Conservation (phyloP, 2,888 invertebrate genomes). For the Sturmia bella region DNA sequence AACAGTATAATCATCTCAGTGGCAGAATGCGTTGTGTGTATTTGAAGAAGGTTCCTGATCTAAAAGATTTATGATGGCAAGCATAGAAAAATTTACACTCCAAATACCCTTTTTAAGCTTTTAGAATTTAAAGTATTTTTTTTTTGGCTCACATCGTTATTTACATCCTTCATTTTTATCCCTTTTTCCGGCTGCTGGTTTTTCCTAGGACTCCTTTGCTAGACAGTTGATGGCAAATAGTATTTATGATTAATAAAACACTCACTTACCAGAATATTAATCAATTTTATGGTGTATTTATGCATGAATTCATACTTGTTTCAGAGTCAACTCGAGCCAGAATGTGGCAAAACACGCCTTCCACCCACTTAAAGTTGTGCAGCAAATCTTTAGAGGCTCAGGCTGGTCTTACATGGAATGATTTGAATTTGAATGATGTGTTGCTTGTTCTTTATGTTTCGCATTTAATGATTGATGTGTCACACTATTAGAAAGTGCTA, state of each 20-base stretch:
- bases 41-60: not conserved
- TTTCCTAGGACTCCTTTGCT: not conserved
- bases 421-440: too few relatives aligned
- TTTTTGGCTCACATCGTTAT: conserved; percentile 5
- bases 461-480: too few relatives aligned
- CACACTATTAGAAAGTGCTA: too few relatives aligned
- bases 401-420: too few relatives aligned
- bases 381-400: too few relatives aligned
- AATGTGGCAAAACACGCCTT: not conserved
- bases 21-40: not conserved
- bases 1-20: conserved; percentile 24
- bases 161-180: conserved; percentile 7
- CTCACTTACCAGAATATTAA: conserved; percentile 46
- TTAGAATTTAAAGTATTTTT: conserved; percentile 11
- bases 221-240: conserved; percentile 26
- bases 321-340: not conserved
- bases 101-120: conserved; percentile 29
- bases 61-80: conserved; percentile 48
- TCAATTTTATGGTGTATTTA: conserved; percentile 41
- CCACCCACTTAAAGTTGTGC: too few relatives aligned
- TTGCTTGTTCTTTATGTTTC: too few relatives aligned
- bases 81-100: not conserved
- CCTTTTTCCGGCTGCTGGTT: not conserved
- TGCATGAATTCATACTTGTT: conserved; percentile 25
- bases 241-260: conserved; percentile 51